Base-by-base conservation (phyloP, 2,888 invertebrate genomes). In the Pediacus dermestoides region DNA sequence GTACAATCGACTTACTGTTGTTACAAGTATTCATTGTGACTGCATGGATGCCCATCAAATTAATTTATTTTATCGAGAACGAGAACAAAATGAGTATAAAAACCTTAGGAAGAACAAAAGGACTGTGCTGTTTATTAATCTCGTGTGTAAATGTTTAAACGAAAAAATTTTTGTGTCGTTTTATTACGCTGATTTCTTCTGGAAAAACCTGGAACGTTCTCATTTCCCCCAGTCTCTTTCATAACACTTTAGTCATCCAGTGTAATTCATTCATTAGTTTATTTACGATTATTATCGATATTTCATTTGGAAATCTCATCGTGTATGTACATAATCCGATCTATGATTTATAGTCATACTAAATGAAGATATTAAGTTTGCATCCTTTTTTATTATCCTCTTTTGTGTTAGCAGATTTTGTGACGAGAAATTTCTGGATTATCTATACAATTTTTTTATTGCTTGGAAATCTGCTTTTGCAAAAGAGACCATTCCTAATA, bases 401-500 rank as follows among this genome's bases (percentile, higher is more conserved):
- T 57, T 54, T 53, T 58, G 54, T 47, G 16, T 13, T 45, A 52
- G 52, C 51, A 49, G 54, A 39, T 35, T 41, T 23, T n/a, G 4
- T 23, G 14, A 11, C 12, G 10, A 15, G 11, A 8, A 15, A 12
- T 12, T 14, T 22, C 9, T 7, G 14, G 14, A 21, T 31, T 11
- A 25, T 25, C 16, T 30, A 15, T 8, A 16, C 14, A 34, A 26
- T 23, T 14, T 22, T 26, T 14, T 10, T 30, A 8, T 26, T 26
- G 10, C 7, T 21, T 36, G 25, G 39, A 36, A 34, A 39, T 51
- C 57, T 54, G 56, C 54, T 52, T 53, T 46, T 41, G 39, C 51
- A 54, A 53, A 50, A 52, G 55, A 56, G 52, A 45, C 44, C 55
- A 59, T 62, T 61, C 60, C 59, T 60, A 58, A 48, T 52, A 48